Evolutionary conservation across 1,140 invertebrate species (phyloP).

Genomic region (Babylonia areolata): DNA sequence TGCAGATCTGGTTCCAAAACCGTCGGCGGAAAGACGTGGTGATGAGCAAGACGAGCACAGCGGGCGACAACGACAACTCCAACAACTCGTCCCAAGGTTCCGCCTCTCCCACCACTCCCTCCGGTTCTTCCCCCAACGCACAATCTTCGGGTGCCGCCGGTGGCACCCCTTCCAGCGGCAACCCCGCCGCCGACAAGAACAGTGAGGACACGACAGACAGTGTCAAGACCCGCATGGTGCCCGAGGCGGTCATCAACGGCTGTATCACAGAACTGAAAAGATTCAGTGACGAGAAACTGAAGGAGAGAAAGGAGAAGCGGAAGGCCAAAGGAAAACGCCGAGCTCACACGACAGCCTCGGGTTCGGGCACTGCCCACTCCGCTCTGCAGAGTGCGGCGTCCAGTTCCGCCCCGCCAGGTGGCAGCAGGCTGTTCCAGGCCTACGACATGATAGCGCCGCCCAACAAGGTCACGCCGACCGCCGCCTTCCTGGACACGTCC

Average conservation of each 20-base stretch:
- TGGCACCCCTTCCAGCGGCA: not conserved
- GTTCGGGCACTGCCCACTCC: not conserved
- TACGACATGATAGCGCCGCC: conserved; percentile 72
- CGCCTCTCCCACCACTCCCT: not conserved
- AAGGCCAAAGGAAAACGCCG: conserved; percentile 48
- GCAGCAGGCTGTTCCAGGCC: conserved; percentile 43
- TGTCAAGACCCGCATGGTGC: conserved; percentile 54
- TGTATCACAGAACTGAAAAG: conserved; percentile 65
- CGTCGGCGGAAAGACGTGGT: conserved; percentile 71
- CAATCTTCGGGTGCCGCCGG: not conserved
- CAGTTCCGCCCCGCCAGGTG: not conserved
- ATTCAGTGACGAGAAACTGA: conserved; percentile 65
- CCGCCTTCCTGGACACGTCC: conserved; percentile 51
- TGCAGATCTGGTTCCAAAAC: conserved; percentile 74
- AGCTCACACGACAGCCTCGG: not conserved
- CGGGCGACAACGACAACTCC: not conserved
- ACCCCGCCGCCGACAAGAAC: not conserved
- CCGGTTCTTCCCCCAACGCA: not conserved
- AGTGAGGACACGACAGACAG: not conserved
- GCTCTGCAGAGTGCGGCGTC: not conserved
- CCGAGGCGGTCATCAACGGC: conserved; percentile 65
- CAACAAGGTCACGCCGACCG: conserved; percentile 68
- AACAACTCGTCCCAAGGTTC: not conserved
- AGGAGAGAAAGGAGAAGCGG: conserved; percentile 62
- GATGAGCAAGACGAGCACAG: conserved; percentile 42